These are phyloP conservation scores for Phrixothrix hirtus DNA, from an alignment of 2,888 invertebrate genomes.

Conservation along the genomic window DNA sequence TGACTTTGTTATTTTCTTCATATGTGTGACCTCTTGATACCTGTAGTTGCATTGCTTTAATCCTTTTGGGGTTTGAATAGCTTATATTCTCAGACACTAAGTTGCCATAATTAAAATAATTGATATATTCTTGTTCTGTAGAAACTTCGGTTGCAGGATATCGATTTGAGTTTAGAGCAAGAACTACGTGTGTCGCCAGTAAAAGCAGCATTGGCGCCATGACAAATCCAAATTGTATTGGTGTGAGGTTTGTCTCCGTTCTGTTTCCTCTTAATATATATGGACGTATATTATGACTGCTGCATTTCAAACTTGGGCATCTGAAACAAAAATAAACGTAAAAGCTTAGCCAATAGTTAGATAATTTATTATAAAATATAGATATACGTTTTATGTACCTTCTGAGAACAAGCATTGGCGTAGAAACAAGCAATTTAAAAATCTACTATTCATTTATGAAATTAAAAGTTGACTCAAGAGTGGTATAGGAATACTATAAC, in stretches of 20 bases:
- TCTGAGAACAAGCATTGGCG: too few relatives aligned
- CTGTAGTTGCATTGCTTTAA: too few relatives aligned
- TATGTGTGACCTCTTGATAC: too few relatives aligned
- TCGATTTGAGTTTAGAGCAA: conserved; percentile 28
- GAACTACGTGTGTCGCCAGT: conserved; percentile 27
- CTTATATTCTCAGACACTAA: conserved; percentile 2
- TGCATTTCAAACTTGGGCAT: conserved; percentile 9
- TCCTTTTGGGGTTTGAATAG: conserved; percentile 4
- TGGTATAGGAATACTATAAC: too few relatives aligned
- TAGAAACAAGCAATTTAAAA: too few relatives aligned
- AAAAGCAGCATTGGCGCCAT: conserved; percentile 29
- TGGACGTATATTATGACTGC: conserved; percentile 12
- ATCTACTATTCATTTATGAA: too few relatives aligned
- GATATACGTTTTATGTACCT: too few relatives aligned
- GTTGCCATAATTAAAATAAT: conserved; percentile 4
- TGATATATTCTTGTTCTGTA: conserved; percentile 9
- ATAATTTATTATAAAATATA: too few relatives aligned
- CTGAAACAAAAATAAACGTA: conserved; percentile 18
- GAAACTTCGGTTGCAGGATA: conserved; percentile 10
- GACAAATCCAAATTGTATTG: conserved; percentile 8
- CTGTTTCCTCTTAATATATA: conserved; percentile 8
- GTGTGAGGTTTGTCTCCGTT: conserved; percentile 16
- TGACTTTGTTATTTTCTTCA: too few relatives aligned
- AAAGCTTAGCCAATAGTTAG: too few relatives aligned
- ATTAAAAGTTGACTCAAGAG: too few relatives aligned